Evolutionary conservation across 2,113 vertebrate genomes (phyloP).

Genomic region (Athene cunicularia): DNA sequence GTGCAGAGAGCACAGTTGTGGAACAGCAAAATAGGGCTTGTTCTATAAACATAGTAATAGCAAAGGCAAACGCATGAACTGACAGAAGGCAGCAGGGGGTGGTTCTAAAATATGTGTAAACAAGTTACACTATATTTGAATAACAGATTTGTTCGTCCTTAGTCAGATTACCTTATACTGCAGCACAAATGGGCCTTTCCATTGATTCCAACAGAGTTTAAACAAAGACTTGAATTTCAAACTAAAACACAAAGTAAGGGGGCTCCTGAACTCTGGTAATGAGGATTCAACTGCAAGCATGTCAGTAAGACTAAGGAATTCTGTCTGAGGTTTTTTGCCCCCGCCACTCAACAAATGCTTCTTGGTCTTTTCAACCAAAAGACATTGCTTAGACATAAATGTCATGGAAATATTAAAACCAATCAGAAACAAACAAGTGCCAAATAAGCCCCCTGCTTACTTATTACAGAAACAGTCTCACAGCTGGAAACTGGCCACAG

Average conservation of each 20-base stretch:
- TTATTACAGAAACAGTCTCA: accelerated
- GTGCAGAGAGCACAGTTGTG: accelerated
- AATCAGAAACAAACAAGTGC: neutral
- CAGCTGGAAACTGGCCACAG: neutral
- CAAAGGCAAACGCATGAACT: neutral
- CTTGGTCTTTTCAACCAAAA: neutral
- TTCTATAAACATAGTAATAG: neutral
- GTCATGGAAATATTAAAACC: neutral
- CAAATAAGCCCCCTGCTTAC: neutral
- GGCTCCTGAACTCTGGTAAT: neutral
- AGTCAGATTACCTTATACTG: neutral
- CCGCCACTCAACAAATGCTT: neutral
- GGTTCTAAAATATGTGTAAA: neutral
- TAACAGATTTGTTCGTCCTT: neutral
- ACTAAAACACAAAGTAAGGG: neutral
- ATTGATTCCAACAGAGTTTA: neutral
- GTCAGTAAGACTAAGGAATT: neutral
- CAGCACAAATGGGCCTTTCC: neutral
- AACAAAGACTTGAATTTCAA: neutral
- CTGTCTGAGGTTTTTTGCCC: neutral
- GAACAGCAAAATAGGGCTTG: neutral
- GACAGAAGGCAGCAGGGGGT: neutral
- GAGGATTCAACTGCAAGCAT: neutral
- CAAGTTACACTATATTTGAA: neutral
- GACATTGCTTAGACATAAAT: neutral